Conservation (phyloP, 2,888 invertebrate genomes). For the Eupsilia transversa region DNA sequence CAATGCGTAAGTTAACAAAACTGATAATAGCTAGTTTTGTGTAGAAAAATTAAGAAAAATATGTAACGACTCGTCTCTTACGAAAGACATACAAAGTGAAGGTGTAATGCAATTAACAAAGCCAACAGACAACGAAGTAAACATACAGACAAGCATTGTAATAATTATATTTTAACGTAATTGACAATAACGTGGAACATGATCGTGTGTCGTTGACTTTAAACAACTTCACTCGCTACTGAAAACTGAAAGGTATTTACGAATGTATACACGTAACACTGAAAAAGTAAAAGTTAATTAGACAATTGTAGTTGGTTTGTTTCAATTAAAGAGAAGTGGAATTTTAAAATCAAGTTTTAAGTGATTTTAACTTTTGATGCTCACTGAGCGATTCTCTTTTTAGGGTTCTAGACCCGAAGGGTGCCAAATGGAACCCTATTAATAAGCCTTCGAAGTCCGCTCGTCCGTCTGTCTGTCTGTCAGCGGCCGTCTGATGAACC, state of each 20-base stretch:
- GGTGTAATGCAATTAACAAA: background rate
- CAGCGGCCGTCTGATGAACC: too few relatives aligned
- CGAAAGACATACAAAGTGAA: background rate
- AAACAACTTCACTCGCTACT: constrained; percentile 40
- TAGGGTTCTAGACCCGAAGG: too few relatives aligned
- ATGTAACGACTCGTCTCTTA: background rate
- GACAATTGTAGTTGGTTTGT: constrained; percentile 1
- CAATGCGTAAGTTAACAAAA: background rate
- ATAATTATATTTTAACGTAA: constrained; percentile 3
- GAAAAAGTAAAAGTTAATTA: constrained; percentile 8
- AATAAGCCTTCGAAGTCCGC: too few relatives aligned
- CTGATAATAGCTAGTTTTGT: background rate
- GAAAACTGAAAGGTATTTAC: constrained; percentile 44
- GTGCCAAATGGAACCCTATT: too few relatives aligned
- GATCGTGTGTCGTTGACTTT: constrained; percentile 23
- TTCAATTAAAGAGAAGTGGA: background rate
- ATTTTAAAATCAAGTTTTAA: background rate
- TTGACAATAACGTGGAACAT: constrained; percentile 7
- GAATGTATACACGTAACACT: constrained; percentile 24
- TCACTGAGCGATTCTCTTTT: too few relatives aligned
- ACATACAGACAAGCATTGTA: background rate
- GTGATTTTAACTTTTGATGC: too few relatives aligned
- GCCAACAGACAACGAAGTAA: background rate
- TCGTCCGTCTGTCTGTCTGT: too few relatives aligned
- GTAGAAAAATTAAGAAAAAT: background rate